Evolutionary conservation across 2,797 vertebrate genomes (phyloP).

Genomic region (Xenops minutus): DNA sequence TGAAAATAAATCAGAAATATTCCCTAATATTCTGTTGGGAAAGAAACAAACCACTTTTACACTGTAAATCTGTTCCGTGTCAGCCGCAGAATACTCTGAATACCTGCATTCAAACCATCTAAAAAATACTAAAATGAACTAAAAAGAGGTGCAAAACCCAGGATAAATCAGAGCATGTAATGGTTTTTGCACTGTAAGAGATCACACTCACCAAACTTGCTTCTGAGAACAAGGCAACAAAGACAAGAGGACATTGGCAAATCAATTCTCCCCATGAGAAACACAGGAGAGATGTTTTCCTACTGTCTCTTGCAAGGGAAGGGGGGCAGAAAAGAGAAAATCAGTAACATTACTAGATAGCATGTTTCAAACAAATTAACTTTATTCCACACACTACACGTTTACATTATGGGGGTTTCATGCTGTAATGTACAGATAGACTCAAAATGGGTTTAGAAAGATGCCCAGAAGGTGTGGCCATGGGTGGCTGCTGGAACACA

Average conservation of each 20-base stretch:
- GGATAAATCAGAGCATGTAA: not conserved
- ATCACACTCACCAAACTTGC: not conserved
- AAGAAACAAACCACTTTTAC: not conserved
- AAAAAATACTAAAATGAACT: not conserved
- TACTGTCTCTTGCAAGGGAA: not conserved
- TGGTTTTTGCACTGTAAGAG: not conserved
- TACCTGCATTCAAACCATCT: not conserved
- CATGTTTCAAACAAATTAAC: not conserved
- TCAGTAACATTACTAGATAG: not conserved
- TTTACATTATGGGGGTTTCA: not conserved
- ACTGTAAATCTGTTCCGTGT: not conserved
- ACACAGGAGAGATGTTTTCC: not conserved
- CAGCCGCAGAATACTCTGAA: not conserved
- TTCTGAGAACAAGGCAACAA: not conserved
- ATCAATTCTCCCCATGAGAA: not conserved
- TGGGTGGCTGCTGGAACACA: not conserved
- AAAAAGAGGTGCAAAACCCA: not conserved
- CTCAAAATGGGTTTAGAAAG: not conserved
- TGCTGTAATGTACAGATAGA: not conserved
- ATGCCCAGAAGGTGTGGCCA: not conserved
- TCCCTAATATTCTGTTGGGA: not conserved
- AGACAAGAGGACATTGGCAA: not conserved
- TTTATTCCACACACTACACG: not conserved
- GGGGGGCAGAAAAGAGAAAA: not conserved
- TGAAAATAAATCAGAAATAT: not conserved